Percentiles rank a stretch among this genome's conserved stretches.
Conservation (phyloP, 2,797 vertebrate genomes). For the Nasua narica region DNA sequence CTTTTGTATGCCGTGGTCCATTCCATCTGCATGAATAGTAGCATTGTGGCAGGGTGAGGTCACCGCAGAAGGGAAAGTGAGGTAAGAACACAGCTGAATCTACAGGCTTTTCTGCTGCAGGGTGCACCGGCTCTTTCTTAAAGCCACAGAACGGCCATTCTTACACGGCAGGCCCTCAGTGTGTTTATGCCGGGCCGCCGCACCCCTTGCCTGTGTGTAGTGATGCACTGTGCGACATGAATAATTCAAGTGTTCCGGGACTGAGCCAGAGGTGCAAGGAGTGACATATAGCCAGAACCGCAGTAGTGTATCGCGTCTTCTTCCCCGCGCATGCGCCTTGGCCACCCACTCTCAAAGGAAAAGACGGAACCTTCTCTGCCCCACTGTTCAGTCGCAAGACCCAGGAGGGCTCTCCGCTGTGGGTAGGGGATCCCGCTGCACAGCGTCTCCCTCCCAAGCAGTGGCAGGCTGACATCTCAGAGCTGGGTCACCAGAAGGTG, state of each 20-base stretch:
- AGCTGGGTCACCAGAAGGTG: conserved; percentile 44
- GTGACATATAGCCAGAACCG: neutral
- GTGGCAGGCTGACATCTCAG: conserved; percentile 41
- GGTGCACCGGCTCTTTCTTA: conserved; percentile 82
- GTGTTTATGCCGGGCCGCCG: neutral
- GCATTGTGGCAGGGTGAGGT: conserved; percentile 97
- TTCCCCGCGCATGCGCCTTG: neutral
- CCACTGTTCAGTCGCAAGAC: neutral
- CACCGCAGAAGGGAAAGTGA: conserved; percentile 93
- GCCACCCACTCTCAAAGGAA: conserved; percentile 5
- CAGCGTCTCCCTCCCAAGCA: neutral
- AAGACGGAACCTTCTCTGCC: conserved; percentile 36
- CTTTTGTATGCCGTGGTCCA: conserved; percentile 90
- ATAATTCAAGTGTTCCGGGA: conserved; percentile 54
- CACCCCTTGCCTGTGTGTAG: neutral
- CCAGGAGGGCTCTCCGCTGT: neutral
- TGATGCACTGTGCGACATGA: conserved; percentile 6
- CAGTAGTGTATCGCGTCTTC: neutral
- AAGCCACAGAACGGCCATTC: conserved; percentile 75
- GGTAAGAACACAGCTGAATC: conserved; percentile 96
- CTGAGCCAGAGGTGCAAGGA: neutral
- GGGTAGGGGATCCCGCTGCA: neutral
- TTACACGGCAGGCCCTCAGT: neutral
- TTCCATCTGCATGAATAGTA: conserved; percentile 95
- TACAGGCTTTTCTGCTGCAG: conserved; percentile 83